phyloP scores from a whole-genome alignment of 35 echinoderm and acorn worm genomes.

The Ophioderma brevispina region DNA sequence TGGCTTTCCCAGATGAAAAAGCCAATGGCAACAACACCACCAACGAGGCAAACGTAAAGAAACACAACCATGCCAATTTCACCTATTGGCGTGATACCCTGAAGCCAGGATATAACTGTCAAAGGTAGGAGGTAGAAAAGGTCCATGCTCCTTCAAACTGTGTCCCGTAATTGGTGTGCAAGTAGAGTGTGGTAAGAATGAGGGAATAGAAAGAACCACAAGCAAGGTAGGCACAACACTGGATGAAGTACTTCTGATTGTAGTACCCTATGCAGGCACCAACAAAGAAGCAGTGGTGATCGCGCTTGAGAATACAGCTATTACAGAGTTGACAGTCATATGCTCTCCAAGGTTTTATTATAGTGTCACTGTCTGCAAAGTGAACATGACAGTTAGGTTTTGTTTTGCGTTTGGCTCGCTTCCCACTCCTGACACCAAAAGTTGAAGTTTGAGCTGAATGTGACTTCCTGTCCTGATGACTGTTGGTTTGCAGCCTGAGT shows the following conservation, averaged over 20 bases:
- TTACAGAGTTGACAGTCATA: slow-evolving; percentile 47
- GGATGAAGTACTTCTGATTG: slow-evolving; percentile 79
- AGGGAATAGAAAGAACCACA: slow-evolving; percentile 36
- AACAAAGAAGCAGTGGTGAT: slow-evolving; percentile 67
- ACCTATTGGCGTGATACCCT: not conserved
- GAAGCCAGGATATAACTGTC: slow-evolving; percentile 14
- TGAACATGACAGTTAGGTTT: not conserved
- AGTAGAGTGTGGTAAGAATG: slow-evolving; percentile 40
- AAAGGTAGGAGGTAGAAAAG: slow-evolving; percentile 43
- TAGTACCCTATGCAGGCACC: slow-evolving; percentile 68
- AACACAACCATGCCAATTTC: slow-evolving; percentile 24
- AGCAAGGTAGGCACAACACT: slow-evolving; percentile 20
- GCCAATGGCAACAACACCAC: slow-evolving; percentile 16
- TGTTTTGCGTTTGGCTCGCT: not conserved
- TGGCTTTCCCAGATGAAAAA: slow-evolving; percentile 50
- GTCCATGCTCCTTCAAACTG: slow-evolving; percentile 61
- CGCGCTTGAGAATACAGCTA: slow-evolving; percentile 35
- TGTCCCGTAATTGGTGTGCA: slow-evolving; percentile 9
- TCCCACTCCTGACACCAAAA: not conserved
- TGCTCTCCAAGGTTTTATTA: slow-evolving; percentile 28
- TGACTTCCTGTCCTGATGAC: no score
- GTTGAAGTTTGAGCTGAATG: not conserved
- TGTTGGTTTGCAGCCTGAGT: not conserved
- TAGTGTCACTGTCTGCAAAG: not conserved
- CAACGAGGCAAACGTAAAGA: slow-evolving; percentile 43